Conservation (phyloP, 2,113 vertebrate species). For the Platichthys flesus region DNA sequence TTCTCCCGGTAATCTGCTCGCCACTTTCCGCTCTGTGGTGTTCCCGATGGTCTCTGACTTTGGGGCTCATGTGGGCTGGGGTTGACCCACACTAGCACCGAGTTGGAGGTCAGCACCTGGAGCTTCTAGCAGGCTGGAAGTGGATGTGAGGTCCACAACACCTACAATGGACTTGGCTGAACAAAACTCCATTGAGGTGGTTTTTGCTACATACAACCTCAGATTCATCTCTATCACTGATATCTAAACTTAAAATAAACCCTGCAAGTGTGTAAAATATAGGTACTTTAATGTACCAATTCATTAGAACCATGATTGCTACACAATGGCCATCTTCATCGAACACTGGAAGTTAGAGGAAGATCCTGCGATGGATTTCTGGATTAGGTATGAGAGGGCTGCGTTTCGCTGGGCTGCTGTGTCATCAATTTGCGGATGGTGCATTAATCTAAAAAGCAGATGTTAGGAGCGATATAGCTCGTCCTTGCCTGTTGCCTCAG, state of each 20-base stretch:
- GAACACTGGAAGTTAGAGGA: not conserved
- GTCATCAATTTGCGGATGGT: slow-evolving; percentile 25
- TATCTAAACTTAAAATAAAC: not conserved
- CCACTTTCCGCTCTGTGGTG: too few species aligned
- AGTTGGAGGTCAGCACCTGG: too few species aligned
- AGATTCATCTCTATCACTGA: not conserved
- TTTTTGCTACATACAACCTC: not conserved
- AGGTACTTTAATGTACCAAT: not conserved
- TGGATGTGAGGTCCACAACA: too few species aligned
- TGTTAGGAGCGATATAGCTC: slow-evolving; percentile 6
- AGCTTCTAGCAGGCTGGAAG: too few species aligned
- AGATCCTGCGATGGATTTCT: slow-evolving; percentile 16
- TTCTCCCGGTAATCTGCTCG: too few species aligned
- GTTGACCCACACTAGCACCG: too few species aligned
- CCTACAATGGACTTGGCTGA: not conserved
- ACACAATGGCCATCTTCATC: not conserved
- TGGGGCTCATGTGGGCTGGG: too few species aligned
- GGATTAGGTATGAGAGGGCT: slow-evolving; percentile 8
- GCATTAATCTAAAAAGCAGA: slow-evolving; percentile 18
- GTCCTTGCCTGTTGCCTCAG: not conserved
- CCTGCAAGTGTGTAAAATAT: not conserved
- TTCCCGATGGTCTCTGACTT: too few species aligned
- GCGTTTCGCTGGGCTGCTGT: slow-evolving; percentile 4
- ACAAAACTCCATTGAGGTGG: not conserved
- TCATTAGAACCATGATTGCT: not conserved